Evolutionary conservation across 2,113 vertebrate genomes (phyloP).

Genomic region (Rhinolophus ferrumequinum): DNA sequence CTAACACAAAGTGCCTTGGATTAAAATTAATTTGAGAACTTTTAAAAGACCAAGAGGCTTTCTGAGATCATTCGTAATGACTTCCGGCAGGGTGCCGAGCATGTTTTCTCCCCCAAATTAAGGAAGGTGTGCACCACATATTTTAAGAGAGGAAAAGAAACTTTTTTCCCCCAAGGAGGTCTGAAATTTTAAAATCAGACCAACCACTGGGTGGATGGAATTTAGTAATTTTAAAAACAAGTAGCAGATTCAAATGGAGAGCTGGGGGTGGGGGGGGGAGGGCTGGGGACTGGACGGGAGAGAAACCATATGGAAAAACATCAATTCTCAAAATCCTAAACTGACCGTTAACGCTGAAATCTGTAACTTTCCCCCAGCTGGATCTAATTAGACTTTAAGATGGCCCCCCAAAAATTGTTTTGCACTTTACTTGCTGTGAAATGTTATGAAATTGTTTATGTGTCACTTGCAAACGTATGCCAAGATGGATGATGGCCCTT

Average conservation of each 20-base stretch:
- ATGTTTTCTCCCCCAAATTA: neutral
- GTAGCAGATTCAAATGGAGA: conserved; percentile 18
- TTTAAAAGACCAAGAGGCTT: conserved; percentile 1
- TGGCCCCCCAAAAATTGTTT: neutral
- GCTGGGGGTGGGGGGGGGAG: neutral
- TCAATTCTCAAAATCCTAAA: neutral
- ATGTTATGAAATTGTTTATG: neutral
- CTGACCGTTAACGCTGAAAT: neutral
- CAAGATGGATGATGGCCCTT: conserved; percentile 47
- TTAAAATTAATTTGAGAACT: neutral
- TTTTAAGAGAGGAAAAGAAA: neutral
- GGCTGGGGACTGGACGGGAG: neutral
- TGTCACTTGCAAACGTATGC: neutral
- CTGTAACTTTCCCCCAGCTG: conserved; percentile 39
- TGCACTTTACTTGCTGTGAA: conserved; percentile 1
- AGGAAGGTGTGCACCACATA: rapidly evolving
- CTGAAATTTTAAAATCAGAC: conserved; percentile 55
- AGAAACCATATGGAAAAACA: conserved; percentile 24
- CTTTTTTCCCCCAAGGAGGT: neutral
- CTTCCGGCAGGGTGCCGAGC: neutral
- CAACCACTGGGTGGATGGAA: neutral
- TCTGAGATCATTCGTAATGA: neutral
- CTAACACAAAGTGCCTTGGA: neutral
- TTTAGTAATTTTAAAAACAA: conserved; percentile 49
- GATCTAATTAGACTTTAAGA: neutral